These are phyloP conservation scores for Arctia plantaginis DNA, from an alignment of 2,888 invertebrate genomes.

Conservation along the genomic window DNA sequence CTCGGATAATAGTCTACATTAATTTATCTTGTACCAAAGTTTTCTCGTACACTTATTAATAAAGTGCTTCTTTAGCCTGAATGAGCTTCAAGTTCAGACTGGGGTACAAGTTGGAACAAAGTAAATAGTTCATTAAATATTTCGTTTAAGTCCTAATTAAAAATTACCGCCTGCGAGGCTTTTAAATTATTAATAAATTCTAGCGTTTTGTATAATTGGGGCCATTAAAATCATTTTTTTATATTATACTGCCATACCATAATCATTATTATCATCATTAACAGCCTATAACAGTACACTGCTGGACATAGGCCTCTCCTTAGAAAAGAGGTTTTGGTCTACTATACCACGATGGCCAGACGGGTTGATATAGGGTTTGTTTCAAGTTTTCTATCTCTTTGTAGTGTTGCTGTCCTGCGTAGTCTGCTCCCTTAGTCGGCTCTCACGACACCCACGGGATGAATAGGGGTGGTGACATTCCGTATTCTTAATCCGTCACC, in stretches of 20 bases:
- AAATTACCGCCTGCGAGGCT: slow-evolving; percentile 39
- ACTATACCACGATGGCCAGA: no score
- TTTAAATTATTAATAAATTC: slow-evolving; percentile 45
- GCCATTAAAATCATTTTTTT: slow-evolving; percentile 18
- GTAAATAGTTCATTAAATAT: slow-evolving; percentile 35
- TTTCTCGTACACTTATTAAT: slow-evolving; percentile 22
- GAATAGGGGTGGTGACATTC: no score
- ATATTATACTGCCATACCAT: neutral
- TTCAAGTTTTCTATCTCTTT: no score
- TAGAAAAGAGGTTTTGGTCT: no score
- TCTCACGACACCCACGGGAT: no score
- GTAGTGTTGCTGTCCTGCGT: no score
- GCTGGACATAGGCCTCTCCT: no score
- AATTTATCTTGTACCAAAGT: slow-evolving; percentile 1
- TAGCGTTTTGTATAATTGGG: slow-evolving; percentile 37
- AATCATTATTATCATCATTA: no score
- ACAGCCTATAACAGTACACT: no score
- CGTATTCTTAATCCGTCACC: no score
- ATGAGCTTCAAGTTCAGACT: slow-evolving; percentile 5
- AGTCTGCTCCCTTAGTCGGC: no score
- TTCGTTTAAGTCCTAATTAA: slow-evolving; percentile 41
- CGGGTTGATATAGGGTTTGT: no score
- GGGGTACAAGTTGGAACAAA: slow-evolving; percentile 14
- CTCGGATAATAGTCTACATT: neutral
- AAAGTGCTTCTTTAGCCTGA: slow-evolving; percentile 17